Evolutionary conservation across 2,888 invertebrate species (phyloP), one percentile per base, ranked within the genome.

Genomic region (Maniola hyperantus): DNA sequence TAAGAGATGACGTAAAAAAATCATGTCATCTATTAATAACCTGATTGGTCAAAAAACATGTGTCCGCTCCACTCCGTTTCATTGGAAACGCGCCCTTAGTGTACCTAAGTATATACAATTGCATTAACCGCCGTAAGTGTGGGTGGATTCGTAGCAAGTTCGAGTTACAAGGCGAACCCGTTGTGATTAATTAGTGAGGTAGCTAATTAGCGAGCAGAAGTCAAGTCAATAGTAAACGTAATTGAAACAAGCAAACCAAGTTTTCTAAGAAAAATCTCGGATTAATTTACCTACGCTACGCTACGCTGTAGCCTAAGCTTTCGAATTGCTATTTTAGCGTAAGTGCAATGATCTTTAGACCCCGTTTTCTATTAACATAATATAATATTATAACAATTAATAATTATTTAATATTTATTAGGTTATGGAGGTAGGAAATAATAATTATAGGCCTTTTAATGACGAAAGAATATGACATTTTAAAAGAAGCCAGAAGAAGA

Each of bases 221-320:
- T 87, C 88, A 83, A 84, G 87, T 90, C 88, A 89, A 90, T 91
- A 89, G 85, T 81, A 84, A 84, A 84, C 84, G 84, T 86, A 88
- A 90, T 89, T 88, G 88, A 85, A 87, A 84, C 84, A 82, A 83
- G 82, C 83, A 79, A 82, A 81, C 76, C 80, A 83, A 85, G 82
- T 84, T 84, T 89, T 83, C 83, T 79, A 76, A 82, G 83, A 84
- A 87, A 85, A 86, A 83, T 83, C 83, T 79, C 75, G 74, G 75
- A 78, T 80, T 83, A 78, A 83, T 83, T 84, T 77, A 71, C 72
- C 73, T 73, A 74, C 65, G 70, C 48, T 15, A n/a, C n/a, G 18
- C 66, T 67, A 60, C 62, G 66, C 54, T 26, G 2, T 26, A 4
- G 26, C 64, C 51, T 66, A 67, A 61, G 51, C 67, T 68, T 64